phyloP scores from a whole-genome alignment of 2,113 vertebrate genomes.

The Corvus moneduloides region DNA sequence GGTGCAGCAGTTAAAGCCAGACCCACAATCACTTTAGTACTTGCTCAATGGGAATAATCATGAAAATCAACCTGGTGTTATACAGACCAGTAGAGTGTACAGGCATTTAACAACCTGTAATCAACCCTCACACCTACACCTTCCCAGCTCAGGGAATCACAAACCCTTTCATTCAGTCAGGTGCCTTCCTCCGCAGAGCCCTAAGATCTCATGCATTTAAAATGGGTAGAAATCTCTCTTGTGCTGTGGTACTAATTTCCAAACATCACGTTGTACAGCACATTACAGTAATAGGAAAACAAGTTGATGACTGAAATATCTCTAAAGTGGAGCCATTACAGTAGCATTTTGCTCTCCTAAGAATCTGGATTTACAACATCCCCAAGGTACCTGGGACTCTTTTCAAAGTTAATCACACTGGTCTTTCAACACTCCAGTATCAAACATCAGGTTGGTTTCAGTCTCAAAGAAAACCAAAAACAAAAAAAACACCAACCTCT shows the following conservation, averaged over 20 bases:
- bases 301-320: neutral
- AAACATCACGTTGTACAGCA: neutral
- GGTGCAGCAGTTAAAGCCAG: slow-evolving; percentile 49
- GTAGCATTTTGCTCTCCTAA: neutral
- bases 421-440: neutral
- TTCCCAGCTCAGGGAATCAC: neutral
- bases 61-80: slow-evolving; percentile 73
- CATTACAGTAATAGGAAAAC: neutral
- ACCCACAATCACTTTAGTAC: neutral
- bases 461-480: neutral
- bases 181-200: neutral
- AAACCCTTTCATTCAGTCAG: neutral
- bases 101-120: neutral
- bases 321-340: neutral
- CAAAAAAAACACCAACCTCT: neutral
- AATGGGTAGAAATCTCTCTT: neutral
- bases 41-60: neutral
- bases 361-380: neutral
- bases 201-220: neutral
- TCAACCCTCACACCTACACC: neutral
- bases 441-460: slow-evolving; percentile 70
- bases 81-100: neutral
- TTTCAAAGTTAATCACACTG: neutral
- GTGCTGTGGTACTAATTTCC: neutral
- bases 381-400: neutral